Percentiles rank a stretch among this genome's conserved stretches.
phyloP scores from a whole-genome alignment of 1,140 invertebrate species.

The Drosophila willistoni region DNA sequence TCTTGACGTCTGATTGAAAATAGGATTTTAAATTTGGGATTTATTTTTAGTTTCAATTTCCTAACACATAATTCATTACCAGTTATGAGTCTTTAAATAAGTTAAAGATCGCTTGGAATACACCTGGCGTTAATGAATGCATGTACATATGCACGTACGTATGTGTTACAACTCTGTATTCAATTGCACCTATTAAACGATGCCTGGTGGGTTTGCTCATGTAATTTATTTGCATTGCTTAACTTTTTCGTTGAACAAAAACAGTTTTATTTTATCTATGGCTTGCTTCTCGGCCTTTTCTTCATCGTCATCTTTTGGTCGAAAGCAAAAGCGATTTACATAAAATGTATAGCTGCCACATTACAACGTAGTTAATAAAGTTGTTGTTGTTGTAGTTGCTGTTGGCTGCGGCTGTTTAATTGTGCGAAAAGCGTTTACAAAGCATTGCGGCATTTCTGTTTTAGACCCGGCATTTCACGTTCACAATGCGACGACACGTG shows the following conservation, averaged over 20 bases:
- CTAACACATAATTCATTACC: too few relatives aligned
- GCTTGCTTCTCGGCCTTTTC: constrained; percentile 55
- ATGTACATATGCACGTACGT: neutral
- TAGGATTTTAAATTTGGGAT: too few relatives aligned
- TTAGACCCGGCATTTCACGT: constrained; percentile 66
- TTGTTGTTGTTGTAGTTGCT: constrained; percentile 32
- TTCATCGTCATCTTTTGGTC: constrained; percentile 16
- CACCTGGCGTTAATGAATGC: constrained; percentile 22
- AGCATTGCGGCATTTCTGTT: constrained; percentile 31
- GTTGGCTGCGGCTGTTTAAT: constrained; percentile 59
- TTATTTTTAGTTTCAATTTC: too few relatives aligned
- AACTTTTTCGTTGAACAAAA: constrained; percentile 40
- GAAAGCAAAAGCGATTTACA: constrained; percentile 71
- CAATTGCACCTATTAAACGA: constrained; percentile 66
- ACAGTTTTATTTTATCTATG: constrained; percentile 58
- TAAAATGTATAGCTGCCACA: constrained; percentile 81
- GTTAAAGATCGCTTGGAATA: constrained; percentile 48
- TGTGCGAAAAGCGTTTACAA: constrained; percentile 68
- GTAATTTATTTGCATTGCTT: constrained; percentile 81
- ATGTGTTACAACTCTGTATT: constrained; percentile 30
- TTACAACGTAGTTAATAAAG: constrained; percentile 76
- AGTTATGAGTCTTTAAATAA: too few relatives aligned
- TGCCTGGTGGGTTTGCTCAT: constrained; percentile 45
- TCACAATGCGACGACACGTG: constrained; percentile 76
- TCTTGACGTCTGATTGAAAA: too few relatives aligned